Evolutionary conservation across 1,140 invertebrate genomes (phyloP).

Genomic region (Drosophila parvula): DNA sequence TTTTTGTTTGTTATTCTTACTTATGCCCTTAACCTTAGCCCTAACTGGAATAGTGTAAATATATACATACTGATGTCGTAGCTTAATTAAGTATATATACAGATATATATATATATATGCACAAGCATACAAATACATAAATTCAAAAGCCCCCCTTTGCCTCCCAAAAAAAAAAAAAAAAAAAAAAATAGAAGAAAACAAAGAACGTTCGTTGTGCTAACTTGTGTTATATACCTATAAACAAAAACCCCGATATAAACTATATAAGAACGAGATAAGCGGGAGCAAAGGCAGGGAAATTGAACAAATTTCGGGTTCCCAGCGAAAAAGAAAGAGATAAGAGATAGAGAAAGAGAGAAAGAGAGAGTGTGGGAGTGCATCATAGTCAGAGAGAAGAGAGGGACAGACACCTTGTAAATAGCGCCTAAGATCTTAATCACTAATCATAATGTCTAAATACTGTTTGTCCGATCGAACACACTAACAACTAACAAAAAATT

Average conservation of each 20-base stretch:
- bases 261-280: slow-evolving; percentile 8
- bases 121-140: slow-evolving; percentile 16
- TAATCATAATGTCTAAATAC: slow-evolving; percentile 10
- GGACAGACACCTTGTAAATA: slow-evolving; percentile 41
- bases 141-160: slow-evolving; percentile 15
- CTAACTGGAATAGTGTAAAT: slow-evolving; percentile 37
- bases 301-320: slow-evolving; percentile 18
- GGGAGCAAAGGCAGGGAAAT: slow-evolving; percentile 18
- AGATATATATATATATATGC: slow-evolving; percentile 18
- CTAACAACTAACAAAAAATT: slow-evolving; percentile 43
- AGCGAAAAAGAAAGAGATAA: background rate
- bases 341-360: background rate
- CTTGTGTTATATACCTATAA: slow-evolving; percentile 49
- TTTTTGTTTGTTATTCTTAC: slow-evolving; percentile 30
- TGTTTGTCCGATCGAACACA: slow-evolving; percentile 31
- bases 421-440: slow-evolving; percentile 39
- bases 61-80: slow-evolving; percentile 47
- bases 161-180: background rate
- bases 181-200: background rate
- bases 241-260: slow-evolving; percentile 21
- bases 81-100: slow-evolving; percentile 24
- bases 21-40: background rate
- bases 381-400: background rate
- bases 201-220: slow-evolving; percentile 47
- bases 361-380: background rate